Evolutionary conservation across 2,113 vertebrate genomes (phyloP).

Genomic region (Henicopernis longicauda): DNA sequence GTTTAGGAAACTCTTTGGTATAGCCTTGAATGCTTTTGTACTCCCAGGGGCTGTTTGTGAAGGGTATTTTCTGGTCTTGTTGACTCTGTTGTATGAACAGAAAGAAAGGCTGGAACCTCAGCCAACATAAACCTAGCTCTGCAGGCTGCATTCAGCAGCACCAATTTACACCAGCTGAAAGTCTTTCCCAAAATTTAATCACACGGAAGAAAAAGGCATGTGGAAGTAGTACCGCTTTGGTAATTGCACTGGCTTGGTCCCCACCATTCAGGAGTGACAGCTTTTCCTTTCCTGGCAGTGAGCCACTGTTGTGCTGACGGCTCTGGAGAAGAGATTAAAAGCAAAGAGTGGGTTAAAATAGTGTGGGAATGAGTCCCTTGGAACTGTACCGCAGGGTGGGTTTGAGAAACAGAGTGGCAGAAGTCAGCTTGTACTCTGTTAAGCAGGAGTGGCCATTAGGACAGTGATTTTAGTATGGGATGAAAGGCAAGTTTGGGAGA

Average conservation of each 20-base stretch:
- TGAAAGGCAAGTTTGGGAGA: neutral
- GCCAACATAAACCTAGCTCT: slow-evolving; percentile 45
- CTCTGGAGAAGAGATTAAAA: slow-evolving; percentile 47
- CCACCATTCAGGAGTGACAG: neutral
- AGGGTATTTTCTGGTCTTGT: slow-evolving; percentile 35
- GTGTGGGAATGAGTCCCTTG: slow-evolving; percentile 2
- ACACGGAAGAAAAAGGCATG: neutral
- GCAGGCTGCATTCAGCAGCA: neutral
- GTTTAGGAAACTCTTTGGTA: neutral
- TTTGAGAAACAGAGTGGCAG: neutral
- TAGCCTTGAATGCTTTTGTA: neutral
- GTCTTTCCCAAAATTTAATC: neutral
- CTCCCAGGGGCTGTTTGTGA: neutral
- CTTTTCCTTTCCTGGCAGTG: neutral
- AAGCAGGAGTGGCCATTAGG: neutral
- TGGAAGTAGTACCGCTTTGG: neutral
- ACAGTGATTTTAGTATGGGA: accelerated
- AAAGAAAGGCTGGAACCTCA: slow-evolving; percentile 31
- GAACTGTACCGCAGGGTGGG: neutral
- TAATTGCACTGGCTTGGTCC: neutral
- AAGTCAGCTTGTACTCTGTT: neutral
- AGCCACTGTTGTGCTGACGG: slow-evolving; percentile 42
- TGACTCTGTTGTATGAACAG: slow-evolving; percentile 16
- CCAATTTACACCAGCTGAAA: neutral
- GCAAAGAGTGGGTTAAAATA: slow-evolving; percentile 19